Evolutionary conservation across 2,888 invertebrate species (phyloP), one percentile per base, ranked within the genome.

Genomic region (Himalopsyche kuldschensis): DNA sequence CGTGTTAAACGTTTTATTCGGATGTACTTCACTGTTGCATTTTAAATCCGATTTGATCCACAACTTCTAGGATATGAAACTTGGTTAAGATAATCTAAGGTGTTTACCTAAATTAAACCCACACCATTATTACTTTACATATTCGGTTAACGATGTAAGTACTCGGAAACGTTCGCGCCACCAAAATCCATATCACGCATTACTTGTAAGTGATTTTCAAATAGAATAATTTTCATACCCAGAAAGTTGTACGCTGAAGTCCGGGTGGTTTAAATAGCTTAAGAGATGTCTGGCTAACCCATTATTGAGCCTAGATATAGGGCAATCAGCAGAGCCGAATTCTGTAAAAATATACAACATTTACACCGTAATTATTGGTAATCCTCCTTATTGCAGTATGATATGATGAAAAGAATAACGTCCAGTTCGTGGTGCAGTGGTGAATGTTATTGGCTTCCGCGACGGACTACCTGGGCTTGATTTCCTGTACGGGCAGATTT

Each of bases 151-250:
- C 55, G 20, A 20, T 55, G 6, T 20, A 20, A 55, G n/a, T 55
- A 55, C 20, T 55, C 20, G 4, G 20, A 24, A 55, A 15, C 55
- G 20, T 55, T 55, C 20, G 20, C 17, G 48, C 48, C 3, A 6
- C 48, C 41, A 10, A 20, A 55, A 20, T 55, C 55, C 55, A 55
- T 55, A 55, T 55, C 55, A 55, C 55, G 20, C 55, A 24, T 55
- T 78, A 79, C 79, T 79, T 80, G 75, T 84, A 82, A 85, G 85
- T 81, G 84, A 84, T 85, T 85, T 84, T 41, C 82, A 82, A 85
- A 85, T 79, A 81, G 79, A 80, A 81, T 84, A 82, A 85, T 85
- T 84, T 81, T 77, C 82, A 78, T 76, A 79, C 83, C 80, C 81
- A 79, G 79, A 85, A 85, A 85, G 81, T 85, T 83, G 79, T 76